Conservation (phyloP, 2,888 invertebrate species). For the Catonia carolina region DNA sequence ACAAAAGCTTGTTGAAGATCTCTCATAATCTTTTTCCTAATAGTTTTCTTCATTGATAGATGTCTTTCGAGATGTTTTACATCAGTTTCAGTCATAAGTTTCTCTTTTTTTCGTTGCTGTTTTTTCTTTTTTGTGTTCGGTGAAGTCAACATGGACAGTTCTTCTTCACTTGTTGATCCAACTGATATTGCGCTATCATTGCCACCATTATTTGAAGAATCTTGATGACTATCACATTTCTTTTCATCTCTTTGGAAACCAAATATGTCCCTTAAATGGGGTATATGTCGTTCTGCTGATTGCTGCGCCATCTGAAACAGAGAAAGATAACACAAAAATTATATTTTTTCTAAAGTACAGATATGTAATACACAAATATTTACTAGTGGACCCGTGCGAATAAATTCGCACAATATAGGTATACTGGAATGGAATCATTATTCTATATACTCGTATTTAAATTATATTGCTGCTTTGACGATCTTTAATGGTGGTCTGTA, state of each 20-base stretch:
- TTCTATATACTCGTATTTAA: too few relatives aligned
- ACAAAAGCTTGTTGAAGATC: constrained; percentile 70
- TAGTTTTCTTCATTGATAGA: constrained; percentile 81
- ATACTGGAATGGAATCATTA: too few relatives aligned
- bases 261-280: constrained; percentile 68
- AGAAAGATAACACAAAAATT: too few relatives aligned
- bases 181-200: constrained; percentile 44
- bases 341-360: too few relatives aligned
- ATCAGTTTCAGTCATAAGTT: constrained; percentile 57
- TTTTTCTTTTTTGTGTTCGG: constrained; percentile 34
- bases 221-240: constrained; percentile 30
- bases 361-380: too few relatives aligned
- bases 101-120: constrained; percentile 52
- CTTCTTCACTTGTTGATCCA: constrained; percentile 44
- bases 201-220: constrained; percentile 41
- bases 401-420: too few relatives aligned
- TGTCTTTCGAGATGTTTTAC: constrained; percentile 71
- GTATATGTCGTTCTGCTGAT: constrained; percentile 67
- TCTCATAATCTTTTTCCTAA: constrained; percentile 77
- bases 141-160: constrained; percentile 33
- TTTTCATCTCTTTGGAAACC: constrained; percentile 40
- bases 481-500: too few relatives aligned
- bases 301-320: constrained; percentile 19
- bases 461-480: too few relatives aligned
- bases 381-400: too few relatives aligned